Conservation (phyloP, 2,113 vertebrate genomes). For the Thalassoma bifasciatum region DNA sequence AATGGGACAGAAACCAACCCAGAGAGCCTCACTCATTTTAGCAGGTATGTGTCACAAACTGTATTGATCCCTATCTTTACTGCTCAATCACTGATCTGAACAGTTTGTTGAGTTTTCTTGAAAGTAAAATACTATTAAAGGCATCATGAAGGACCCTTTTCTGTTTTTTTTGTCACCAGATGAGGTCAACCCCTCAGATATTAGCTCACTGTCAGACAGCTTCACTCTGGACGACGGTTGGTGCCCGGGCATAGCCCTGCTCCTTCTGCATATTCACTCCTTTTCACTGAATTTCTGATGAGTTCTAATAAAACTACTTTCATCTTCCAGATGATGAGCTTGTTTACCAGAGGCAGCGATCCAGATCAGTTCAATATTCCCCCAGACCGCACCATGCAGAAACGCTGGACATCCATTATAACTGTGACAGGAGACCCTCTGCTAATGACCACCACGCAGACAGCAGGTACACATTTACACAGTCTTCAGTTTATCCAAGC, state of each 20-base stretch:
- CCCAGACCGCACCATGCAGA: slow-evolving; percentile 88
- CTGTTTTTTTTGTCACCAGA: slow-evolving; percentile 82
- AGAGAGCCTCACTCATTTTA: slow-evolving; percentile 87
- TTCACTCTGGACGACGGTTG: slow-evolving; percentile 91
- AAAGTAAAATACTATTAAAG: no score
- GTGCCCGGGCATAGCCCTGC: slow-evolving; percentile 47
- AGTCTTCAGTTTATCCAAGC: no score
- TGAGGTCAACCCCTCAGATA: slow-evolving; percentile 90
- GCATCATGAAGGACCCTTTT: slow-evolving; percentile 12
- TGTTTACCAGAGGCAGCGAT: slow-evolving; percentile 83
- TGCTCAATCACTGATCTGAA: no score
- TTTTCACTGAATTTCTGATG: background rate
- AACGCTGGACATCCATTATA: slow-evolving; percentile 80
- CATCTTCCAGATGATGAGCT: slow-evolving; percentile 80
- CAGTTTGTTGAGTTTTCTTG: no score
- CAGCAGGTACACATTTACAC: slow-evolving; percentile 67
- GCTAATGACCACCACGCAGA: slow-evolving; percentile 74
- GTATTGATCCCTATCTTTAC: no score
- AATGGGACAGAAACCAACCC: slow-evolving; percentile 89
- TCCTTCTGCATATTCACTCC: background rate
- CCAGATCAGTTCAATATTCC: slow-evolving; percentile 89
- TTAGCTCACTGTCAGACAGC: slow-evolving; percentile 94
- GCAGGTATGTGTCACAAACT: slow-evolving; percentile 80
- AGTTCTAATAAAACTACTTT: slow-evolving; percentile 25
- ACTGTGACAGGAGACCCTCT: slow-evolving; percentile 68